Conservation (phyloP, 1,140 invertebrate genomes). For the Steinernema khuongi region DNA sequence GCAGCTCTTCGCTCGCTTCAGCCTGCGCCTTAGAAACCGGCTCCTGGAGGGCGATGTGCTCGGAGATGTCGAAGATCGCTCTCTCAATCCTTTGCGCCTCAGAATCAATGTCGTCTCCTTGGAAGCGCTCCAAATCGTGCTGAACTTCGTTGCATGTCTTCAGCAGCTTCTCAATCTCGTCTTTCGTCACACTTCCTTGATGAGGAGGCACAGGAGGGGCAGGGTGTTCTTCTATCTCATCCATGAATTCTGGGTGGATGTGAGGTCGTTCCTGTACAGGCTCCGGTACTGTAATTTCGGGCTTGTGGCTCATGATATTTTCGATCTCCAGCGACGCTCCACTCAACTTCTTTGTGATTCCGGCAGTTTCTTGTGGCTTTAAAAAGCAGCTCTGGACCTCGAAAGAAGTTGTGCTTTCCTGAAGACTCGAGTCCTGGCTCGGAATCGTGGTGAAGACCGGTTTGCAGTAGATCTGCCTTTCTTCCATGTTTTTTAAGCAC, state of each 20-base stretch:
- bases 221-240: conserved; percentile 24
- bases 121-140: neutral
- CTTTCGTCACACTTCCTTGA: neutral
- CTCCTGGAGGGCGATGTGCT: conserved; percentile 29
- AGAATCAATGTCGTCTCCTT: conserved; percentile 17
- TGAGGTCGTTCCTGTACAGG: neutral
- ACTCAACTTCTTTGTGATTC: neutral
- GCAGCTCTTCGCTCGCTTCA: conserved; percentile 51
- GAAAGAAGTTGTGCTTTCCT: neutral
- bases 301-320: neutral
- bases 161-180: conserved; percentile 30
- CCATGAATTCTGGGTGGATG: conserved; percentile 16
- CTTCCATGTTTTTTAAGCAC: neutral
- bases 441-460: neutral
- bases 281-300: conserved; percentile 7
- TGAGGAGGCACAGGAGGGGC: neutral
- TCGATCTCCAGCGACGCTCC: neutral
- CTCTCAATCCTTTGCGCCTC: conserved; percentile 41
- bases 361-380: neutral
- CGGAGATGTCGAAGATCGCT: conserved; percentile 45
- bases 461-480: neutral
- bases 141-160: conserved; percentile 26
- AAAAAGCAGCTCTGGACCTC: neutral
- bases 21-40: conserved; percentile 51
- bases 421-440: neutral